A percentile compares a stretch with the other conserved stretches of the same genome.
phyloP scores from a whole-genome alignment of 2,888 invertebrate genomes.

The Amphipyra berbera region DNA sequence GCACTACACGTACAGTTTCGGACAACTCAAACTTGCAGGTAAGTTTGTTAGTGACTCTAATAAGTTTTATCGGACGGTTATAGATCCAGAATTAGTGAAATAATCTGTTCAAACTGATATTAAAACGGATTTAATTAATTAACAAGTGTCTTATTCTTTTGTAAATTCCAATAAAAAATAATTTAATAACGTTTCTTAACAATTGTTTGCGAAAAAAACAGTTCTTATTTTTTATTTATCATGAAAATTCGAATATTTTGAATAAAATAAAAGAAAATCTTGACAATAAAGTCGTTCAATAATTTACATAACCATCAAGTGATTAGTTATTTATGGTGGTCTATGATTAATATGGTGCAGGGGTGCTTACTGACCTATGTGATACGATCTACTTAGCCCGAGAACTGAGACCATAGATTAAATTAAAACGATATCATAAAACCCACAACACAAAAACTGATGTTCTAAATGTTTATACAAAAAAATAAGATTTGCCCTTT shows the following conservation, averaged over 20 bases:
- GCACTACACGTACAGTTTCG: conserved; percentile 66
- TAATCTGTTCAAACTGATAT: neutral
- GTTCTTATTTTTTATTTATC: too few species aligned
- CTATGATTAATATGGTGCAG: conserved; percentile 44
- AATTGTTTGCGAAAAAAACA: neutral
- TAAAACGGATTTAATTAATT: neutral
- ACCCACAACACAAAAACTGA: neutral
- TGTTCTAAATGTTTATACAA: too few species aligned
- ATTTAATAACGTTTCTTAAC: neutral
- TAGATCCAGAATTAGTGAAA: neutral
- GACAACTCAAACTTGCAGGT: conserved; percentile 73
- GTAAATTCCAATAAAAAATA: neutral
- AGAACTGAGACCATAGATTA: conserved; percentile 23
- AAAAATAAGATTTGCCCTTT: neutral
- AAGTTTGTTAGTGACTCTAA: conserved; percentile 63
- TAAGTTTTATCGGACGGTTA: neutral
- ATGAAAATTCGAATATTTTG: too few species aligned
- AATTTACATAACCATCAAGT: conserved; percentile 31
- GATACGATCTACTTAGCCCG: conserved; percentile 50
- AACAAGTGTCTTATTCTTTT: neutral
- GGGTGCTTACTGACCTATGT: conserved; percentile 71
- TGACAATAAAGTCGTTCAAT: too few species aligned
- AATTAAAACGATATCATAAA: conserved; percentile 29
- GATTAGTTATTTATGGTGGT: conserved; percentile 58
- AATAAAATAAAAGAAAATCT: too few species aligned